Conservation (phyloP, 1,140 invertebrate genomes). For the Agrypnia vestita region DNA sequence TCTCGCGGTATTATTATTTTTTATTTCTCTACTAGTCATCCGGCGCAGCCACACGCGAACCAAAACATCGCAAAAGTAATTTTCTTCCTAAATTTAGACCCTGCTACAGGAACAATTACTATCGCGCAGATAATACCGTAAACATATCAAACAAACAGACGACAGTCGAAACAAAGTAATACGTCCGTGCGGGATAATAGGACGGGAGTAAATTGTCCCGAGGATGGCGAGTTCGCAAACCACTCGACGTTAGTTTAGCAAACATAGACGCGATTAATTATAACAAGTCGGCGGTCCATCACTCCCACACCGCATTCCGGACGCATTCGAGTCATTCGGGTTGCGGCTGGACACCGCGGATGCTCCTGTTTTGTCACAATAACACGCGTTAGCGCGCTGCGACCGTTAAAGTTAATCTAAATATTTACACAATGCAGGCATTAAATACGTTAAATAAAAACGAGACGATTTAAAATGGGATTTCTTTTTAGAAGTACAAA, state of each 20-base stretch:
- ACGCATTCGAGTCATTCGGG: conserved; percentile 6
- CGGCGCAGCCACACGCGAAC: no score
- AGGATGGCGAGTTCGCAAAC: conserved; percentile 40
- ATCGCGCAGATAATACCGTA: background rate
- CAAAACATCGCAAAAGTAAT: no score
- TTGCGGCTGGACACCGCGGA: no score
- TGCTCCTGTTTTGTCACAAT: conserved; percentile 25
- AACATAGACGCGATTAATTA: conserved; percentile 54
- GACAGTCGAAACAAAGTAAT: conserved; percentile 11
- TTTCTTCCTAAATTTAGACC: background rate
- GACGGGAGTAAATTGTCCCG: background rate
- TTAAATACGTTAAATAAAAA: no score
- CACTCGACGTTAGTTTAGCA: conserved; percentile 50
- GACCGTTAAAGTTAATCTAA: background rate
- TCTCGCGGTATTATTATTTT: no score
- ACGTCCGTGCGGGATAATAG: background rate
- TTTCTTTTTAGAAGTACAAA: no score
- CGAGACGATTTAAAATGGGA: no score
- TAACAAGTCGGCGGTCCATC: conserved; percentile 52
- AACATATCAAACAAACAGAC: background rate
- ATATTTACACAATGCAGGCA: background rate
- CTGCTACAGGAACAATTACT: background rate
- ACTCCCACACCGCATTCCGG: conserved; percentile 42
- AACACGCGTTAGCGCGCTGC: no score
- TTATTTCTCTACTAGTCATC: no score